Evolutionary conservation across 2,797 vertebrate species (phyloP).

Genomic region (Gallirallus australis): DNA sequence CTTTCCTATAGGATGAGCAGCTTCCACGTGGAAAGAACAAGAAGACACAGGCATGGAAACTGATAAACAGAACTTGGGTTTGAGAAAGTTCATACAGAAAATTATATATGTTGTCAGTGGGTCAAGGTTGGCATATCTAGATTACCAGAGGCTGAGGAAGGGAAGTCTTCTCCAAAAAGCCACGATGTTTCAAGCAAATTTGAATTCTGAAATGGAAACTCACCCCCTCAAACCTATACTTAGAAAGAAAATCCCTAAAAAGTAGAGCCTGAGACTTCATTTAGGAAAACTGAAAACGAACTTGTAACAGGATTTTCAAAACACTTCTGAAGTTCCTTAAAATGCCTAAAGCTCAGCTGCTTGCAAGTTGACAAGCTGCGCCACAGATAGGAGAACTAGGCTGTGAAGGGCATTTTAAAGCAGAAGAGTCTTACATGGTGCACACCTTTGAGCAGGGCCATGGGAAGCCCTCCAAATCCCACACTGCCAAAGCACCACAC

Average conservation of each 20-base stretch:
- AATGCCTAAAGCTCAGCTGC: slow-evolving; percentile 2
- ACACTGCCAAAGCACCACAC: not conserved
- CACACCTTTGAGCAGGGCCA: not conserved
- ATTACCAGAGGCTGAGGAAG: not conserved
- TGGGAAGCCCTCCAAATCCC: not conserved
- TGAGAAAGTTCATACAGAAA: not conserved
- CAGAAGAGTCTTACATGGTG: not conserved
- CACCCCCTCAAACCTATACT: slow-evolving; percentile 31
- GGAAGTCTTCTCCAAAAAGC: not conserved
- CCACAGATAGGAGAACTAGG: not conserved
- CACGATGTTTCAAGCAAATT: not conserved
- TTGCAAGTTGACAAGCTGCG: not conserved
- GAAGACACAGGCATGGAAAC: not conserved
- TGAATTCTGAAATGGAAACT: slow-evolving; percentile 45
- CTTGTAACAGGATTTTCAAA: slow-evolving; percentile 12
- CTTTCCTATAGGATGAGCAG: not conserved
- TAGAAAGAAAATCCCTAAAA: slow-evolving; percentile 33
- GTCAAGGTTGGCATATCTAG: not conserved
- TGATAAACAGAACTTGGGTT: not conserved
- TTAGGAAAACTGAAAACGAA: slow-evolving; percentile 13
- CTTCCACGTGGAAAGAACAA: not conserved
- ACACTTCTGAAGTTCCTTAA: not conserved
- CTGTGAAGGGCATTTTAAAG: not conserved
- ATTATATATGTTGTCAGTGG: rapidly evolving
- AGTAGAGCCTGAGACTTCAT: slow-evolving; percentile 5